Base-by-base conservation (phyloP, 2,888 invertebrate species). In the Limenitis camilla region DNA sequence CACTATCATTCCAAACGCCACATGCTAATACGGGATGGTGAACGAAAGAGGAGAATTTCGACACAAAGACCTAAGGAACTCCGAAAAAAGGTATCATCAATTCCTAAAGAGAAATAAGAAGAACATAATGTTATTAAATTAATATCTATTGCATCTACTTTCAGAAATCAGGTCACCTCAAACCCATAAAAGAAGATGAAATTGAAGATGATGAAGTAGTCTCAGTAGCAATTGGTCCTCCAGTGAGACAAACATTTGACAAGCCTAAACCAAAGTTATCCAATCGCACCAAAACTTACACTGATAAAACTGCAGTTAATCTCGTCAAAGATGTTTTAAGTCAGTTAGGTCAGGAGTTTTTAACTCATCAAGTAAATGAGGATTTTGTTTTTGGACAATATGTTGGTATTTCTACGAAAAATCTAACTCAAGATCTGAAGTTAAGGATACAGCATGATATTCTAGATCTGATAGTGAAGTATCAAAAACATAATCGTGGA, bases 331-430 rank as follows among this genome's bases (percentile, higher is more conserved):
- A 85, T 7, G 58, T 86, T 0, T 58, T 86, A 0, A 55, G 68
- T 1, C 73, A 83, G 61, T 51, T 86, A 0, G 82, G 80, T 1
- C 70, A 73, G 56, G 85, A 86, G 41, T 74, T 86, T 8, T 9
- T 86, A 6, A 66, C 70, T 0, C 71, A 70, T 36, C 74, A 82
- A 59, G 74, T 84, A 0, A 78, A 70, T n/a, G 86, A 86, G 60
- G 80, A 85, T 33, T 85, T 84, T n/a, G 73, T 84, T 0, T 86
- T 86, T 31, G 86, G 86, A n/a, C 86, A 86, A 56, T 86, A 80
- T 38, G 60, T 86, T 0, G 83, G 83, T 0, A 78, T 74, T 44
- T 57, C 78, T 0, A 83, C 86, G 80, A 81, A 60, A 50, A 84
- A 81, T 57, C 51, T 87, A 1, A 78, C 81, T 4, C 64, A 60